Evolutionary conservation across 2,888 invertebrate genomes (phyloP).

Genomic region (Machimus atricapillus): DNA sequence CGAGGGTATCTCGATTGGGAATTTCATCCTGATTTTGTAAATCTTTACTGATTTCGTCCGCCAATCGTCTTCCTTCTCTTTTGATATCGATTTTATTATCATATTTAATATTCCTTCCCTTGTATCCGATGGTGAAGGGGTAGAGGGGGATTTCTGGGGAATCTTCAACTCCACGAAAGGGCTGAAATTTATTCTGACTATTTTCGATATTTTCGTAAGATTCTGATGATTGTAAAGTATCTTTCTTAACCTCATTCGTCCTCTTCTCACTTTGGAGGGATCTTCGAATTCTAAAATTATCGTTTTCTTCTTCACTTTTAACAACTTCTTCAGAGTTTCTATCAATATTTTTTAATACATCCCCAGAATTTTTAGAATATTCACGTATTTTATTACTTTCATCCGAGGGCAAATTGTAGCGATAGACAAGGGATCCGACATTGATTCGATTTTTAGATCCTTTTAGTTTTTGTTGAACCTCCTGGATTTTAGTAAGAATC

Average conservation of each 20-base stretch:
- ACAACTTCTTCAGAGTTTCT: no score
- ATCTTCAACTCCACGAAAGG: slow-evolving; percentile 56
- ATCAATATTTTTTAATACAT: no score
- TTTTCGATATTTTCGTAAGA: background rate
- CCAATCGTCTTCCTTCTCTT: slow-evolving; percentile 56
- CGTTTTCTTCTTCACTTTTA: no score
- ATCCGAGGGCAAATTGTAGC: slow-evolving; percentile 60
- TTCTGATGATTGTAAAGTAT: slow-evolving; percentile 29
- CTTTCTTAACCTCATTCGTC: background rate
- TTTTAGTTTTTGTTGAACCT: slow-evolving; percentile 54
- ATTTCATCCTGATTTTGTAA: slow-evolving; percentile 68
- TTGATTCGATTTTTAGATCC: slow-evolving; percentile 61
- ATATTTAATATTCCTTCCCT: slow-evolving; percentile 61
- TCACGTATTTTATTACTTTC: slow-evolving; percentile 50
- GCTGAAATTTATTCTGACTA: slow-evolving; percentile 49
- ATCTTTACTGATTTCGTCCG: slow-evolving; percentile 68
- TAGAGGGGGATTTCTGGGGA: slow-evolving; percentile 63
- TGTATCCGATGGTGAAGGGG: slow-evolving; percentile 63
- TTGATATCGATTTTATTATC: slow-evolving; percentile 53
- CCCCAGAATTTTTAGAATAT: background rate
- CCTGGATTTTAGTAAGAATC: slow-evolving; percentile 58
- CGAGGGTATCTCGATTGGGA: slow-evolving; percentile 66
- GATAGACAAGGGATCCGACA: slow-evolving; percentile 67
- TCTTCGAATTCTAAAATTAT: background rate
- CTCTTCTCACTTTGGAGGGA: no score